These are phyloP conservation scores for Ivindomyrus marchei DNA, from an alignment of 2,113 vertebrate genomes.

Conservation along the genomic window DNA sequence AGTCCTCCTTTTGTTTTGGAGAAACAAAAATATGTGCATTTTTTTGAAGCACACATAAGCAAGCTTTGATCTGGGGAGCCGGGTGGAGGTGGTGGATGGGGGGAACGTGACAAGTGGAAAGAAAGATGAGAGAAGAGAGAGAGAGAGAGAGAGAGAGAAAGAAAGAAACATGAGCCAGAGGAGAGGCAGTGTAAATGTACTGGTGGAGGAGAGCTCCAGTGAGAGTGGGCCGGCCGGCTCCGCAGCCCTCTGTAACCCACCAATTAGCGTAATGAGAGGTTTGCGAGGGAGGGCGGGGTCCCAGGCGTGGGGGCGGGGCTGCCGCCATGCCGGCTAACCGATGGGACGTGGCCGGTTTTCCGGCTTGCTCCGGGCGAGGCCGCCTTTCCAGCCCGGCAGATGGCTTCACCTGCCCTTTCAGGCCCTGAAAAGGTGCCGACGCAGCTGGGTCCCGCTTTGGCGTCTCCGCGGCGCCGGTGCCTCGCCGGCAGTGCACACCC, in stretches of 20 bases:
- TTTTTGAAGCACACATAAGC: slow-evolving; percentile 6
- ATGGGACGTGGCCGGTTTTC: not conserved
- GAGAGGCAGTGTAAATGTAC: slow-evolving; percentile 4
- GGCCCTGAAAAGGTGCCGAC: not conserved
- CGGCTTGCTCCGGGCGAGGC: not conserved
- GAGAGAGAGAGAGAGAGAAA: slow-evolving; percentile 35
- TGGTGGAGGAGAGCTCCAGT: not conserved
- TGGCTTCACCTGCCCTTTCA: not conserved
- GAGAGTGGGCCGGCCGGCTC: slow-evolving; percentile 10
- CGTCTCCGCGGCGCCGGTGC: not conserved
- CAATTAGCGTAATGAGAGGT: slow-evolving; percentile 63
- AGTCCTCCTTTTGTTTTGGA: slow-evolving; percentile 13
- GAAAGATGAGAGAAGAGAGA: slow-evolving; percentile 37
- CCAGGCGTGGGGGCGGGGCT: slow-evolving; percentile 28
- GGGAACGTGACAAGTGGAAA: slow-evolving; percentile 15
- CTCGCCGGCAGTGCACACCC: not conserved
- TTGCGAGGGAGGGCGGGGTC: slow-evolving; percentile 36
- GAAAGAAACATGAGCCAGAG: not conserved
- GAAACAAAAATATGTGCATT: slow-evolving; percentile 7
- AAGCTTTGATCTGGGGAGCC: slow-evolving; percentile 39
- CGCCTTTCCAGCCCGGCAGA: not conserved
- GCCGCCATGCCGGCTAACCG: not conserved
- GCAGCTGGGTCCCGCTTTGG: not conserved
- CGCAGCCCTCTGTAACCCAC: slow-evolving; percentile 41
- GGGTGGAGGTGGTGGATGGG: not conserved